Base-by-base conservation (phyloP, 2,888 invertebrate genomes). In the Dynastes hyllus region DNA sequence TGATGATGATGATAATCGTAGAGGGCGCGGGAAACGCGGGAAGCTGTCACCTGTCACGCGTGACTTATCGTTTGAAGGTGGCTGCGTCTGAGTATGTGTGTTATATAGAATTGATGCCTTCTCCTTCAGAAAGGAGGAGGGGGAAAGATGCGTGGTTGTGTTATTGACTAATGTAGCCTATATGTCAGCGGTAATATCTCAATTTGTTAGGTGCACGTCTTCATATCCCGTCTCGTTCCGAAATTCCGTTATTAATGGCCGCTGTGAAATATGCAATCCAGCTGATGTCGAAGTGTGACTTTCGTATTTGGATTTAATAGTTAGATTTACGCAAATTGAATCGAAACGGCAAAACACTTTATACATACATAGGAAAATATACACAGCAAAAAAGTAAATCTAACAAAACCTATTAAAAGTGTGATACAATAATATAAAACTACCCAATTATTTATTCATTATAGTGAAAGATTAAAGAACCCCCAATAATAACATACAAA, bases 51-150 rank as follows among this genome's bases (percentile, higher is more conserved):
- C 75, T 69, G 22, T 58, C 16, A 22, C 73, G 51, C 58, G 81
- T 83, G 81, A 83, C 80, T 83, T 83, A 83, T 83, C 58, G 79
- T 77, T 80, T 78, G 80, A 81, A 45, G 82, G 81, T 82, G 80
- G 79, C 78, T 76, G 77, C 70, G 45, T 55, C 66, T 69, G 76
- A 77, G 80, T 80, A 11, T 45, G 45, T 11, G 45, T 45, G 45
- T 45, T 11, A 11, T 8, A 8, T 37, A 5, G 32, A 37, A 37
- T 37, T 37, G 32, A 2, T 16, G 55, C n/a, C 22, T 58, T 1
- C 8, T 22, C 55, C 55, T 16, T 22, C 5, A 58, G n/a, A 22
- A 5, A n/a, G 55, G 27, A 22, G 75, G 81, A 71, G 51, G 69
- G 13, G 37, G 22, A 9, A 3, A 16, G 32, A 16, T 8, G 55